Percentiles rank a stretch among this genome's conserved stretches.
phyloP scores from a whole-genome alignment of 2,888 invertebrate genomes.

The Ichneumoninae sp. region DNA sequence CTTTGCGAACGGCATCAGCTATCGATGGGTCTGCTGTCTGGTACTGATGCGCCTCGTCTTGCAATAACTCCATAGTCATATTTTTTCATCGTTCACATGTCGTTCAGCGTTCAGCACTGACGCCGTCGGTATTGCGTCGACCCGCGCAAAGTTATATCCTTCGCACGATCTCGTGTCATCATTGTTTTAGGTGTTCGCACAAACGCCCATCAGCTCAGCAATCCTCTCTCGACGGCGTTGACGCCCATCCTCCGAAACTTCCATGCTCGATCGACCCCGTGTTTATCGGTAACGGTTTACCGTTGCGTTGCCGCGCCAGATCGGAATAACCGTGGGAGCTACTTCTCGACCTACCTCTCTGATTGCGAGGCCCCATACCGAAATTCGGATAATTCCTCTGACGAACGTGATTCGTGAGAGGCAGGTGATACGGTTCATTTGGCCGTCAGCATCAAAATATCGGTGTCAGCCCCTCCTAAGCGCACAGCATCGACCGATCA shows the following conservation, averaged over 20 bases:
- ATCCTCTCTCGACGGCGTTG: conserved; percentile 19
- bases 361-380: neutral
- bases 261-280: neutral
- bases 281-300: neutral
- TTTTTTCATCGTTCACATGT: conserved; percentile 50
- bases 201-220: conserved; percentile 35
- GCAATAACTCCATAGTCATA: conserved; percentile 34
- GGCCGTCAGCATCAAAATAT: conserved; percentile 1
- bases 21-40: conserved; percentile 38
- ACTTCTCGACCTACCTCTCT: neutral
- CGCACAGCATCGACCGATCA: neutral
- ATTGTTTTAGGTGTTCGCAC: conserved; percentile 44
- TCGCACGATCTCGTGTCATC: conserved; percentile 40
- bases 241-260: neutral
- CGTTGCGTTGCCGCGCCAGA: neutral
- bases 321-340: neutral
- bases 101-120: conserved; percentile 36
- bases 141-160: conserved; percentile 52
- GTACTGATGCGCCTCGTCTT: conserved; percentile 22
- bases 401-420: neutral
- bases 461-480: neutral
- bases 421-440: neutral
- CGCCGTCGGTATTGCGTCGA: conserved; percentile 45
- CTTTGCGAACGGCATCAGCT: conserved; percentile 20
- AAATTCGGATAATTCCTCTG: conserved; percentile 24